Base-by-base conservation (phyloP, 2,888 invertebrate genomes). In the Papilio gigon region DNA sequence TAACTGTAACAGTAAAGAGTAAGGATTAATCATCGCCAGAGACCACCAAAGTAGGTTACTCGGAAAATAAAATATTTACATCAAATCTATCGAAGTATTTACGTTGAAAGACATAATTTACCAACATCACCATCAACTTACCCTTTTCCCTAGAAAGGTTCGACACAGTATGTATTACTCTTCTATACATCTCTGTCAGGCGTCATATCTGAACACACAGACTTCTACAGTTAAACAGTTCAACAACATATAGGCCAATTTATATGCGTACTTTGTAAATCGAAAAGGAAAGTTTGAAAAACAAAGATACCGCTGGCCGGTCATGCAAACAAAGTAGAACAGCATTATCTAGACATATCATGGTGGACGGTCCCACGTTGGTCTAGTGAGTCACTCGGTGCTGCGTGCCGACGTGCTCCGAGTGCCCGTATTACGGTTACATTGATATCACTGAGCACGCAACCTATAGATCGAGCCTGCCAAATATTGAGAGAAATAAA, bases 331-430 rank as follows among this genome's bases (percentile, higher is more conserved):
- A 78, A 81, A 82, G 80, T 76, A 77, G 77, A 77, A 74, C 77
- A 74, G 73, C 77, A 82, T 82, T 80, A 82, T 80, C 76, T 82
- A 77, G 78, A 82, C 76, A 77, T 77, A 79, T 82, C 81, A 82
- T 79, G 78, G 74, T 76, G 75, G 80, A 80, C 81, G 75, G 81
- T 82, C 80, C 84, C 83, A 83, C 82, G 80, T 56, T 56, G 53
- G 70, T 73, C 75, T 77, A 75, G 75, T 78, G 78, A 76, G 73
- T 78, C 73, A 72, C 65, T 69, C 70, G 71, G 27, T 68, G 73
- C 71, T 71, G 73, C 71, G 71, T 76, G 73, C 74, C 74, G 74
- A 42, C 33, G 73, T 73, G 70, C 71, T 73, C 73, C 73, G 71
- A 71, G 72, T 68, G 73, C 68, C 75, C 71, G 77, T 78, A 79